Evolutionary conservation across 2,797 vertebrate species (phyloP), one percentile per base, ranked within the genome.

Genomic region (Glossophaga mutica): DNA sequence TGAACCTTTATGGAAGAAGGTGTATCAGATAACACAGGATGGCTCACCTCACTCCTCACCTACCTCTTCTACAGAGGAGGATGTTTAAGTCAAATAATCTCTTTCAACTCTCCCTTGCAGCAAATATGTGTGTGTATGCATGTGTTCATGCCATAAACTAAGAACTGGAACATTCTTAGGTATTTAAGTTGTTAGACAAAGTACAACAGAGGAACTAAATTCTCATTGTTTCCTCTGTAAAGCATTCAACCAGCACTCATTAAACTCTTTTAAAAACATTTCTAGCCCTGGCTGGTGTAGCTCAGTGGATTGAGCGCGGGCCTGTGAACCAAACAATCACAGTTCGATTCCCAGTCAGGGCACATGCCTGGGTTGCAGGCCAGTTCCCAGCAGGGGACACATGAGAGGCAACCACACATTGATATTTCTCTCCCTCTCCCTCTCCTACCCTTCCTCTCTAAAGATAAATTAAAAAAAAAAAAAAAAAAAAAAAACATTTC

Each of bases 181-280:
- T 52, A 84, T 94, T 85, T 94, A 90, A 52, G 55, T 67, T 79
- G 10, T 22, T 95, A 50, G 70, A 78, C 32, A 96, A 92, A 89
- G 18, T 39, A 48, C 39, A 87, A 74, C 1, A 76, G 52, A 81
- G 39, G 39, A 83, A 96, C 87, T 37, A 48, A n/a, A 79, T 48
- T 42, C 68, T 81, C 44, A 52, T 4, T 50, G 26, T 42, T 78
- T 19, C 65, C 59, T 85, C 70, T 81, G 32, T 65, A 65, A 65
- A 4, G 2, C 44, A 67, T 50, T 78, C 68, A 83, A 48, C 32
- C 81, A 74, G n/a, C 32, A 57, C n/a, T 90, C 11, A 65, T 65
- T 62, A 94, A 74, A 76, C 22, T 57, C 65, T 76, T 82, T 59
- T 21, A 29, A 91, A 96, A 73, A 32, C 29, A 78, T 37, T 26